Evolutionary conservation across 2,888 invertebrate genomes (phyloP).

Genomic region (Trichogramma dendrolimi): DNA sequence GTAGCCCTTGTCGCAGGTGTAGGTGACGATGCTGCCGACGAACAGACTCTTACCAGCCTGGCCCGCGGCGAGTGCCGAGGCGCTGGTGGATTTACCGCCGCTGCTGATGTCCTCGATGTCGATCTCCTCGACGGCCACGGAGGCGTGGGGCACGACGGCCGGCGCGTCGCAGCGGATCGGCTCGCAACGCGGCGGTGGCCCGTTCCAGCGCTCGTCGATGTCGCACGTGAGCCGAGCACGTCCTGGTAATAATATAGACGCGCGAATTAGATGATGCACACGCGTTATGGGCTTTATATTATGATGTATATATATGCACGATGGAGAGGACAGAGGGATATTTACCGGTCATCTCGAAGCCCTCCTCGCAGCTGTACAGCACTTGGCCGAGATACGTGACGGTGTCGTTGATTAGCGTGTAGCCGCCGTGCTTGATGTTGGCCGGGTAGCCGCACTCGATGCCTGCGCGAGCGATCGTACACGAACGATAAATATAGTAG

Average conservation of each 20-base stretch:
- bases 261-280: background rate
- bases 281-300: too few relatives aligned
- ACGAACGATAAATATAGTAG: background rate
- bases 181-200: slow-evolving; percentile 85
- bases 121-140: slow-evolving; percentile 42
- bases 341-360: slow-evolving; percentile 72
- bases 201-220: slow-evolving; percentile 90
- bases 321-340: background rate
- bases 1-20: slow-evolving; percentile 69
- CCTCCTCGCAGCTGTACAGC: slow-evolving; percentile 76
- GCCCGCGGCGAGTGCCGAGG: background rate
- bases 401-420: slow-evolving; percentile 77
- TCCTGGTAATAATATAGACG: slow-evolving; percentile 47
- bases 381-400: slow-evolving; percentile 84
- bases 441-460: slow-evolving; percentile 89
- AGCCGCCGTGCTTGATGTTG: slow-evolving; percentile 76
- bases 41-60: slow-evolving; percentile 39
- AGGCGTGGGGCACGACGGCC: slow-evolving; percentile 39
- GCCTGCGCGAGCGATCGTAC: slow-evolving; percentile 54
- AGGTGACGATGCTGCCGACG: slow-evolving; percentile 72
- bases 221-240: slow-evolving; percentile 81
- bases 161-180: slow-evolving; percentile 48
- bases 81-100: background rate
- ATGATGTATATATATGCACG: too few relatives aligned
- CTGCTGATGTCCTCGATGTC: slow-evolving; percentile 32